Evolutionary conservation across 1,140 invertebrate genomes (phyloP), one percentile per base, ranked within the genome.

Genomic region (Mycetomoellerius zeteki): DNA sequence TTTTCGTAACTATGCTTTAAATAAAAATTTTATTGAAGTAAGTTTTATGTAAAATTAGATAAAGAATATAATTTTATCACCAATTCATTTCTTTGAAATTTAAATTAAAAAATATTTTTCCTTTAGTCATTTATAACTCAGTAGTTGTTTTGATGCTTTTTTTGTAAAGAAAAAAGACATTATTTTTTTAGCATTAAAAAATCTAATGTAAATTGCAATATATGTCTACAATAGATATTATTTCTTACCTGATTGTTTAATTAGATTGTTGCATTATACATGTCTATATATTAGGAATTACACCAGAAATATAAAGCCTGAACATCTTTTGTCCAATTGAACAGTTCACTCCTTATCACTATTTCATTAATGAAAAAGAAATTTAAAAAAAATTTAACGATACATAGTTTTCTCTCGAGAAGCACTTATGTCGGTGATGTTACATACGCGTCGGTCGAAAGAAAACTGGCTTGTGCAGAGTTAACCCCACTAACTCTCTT

Each of bases 401-500:
- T 56, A 82, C 4, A 14, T 21, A 65, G 19, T 6, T 33, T 12
- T 16, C 47, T 33, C 24, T 1, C 43, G 12, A 10, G 8, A 19
- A 89, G n/a, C 30, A 50, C 30, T 80, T 43, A 24, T 30, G 56
- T 10, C 10, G 21, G 47, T 43, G 78, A 54, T 86, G 89, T 75
- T 91, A 33, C 19, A 72, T 56, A 24, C 81, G 65, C 89, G 90
- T 91, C 54, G 92, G 94, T 89, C 92, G 58, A 86, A 86, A 86
- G 73, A 76, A 90, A 93, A 95, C 95, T 95, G 93, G 93, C 92
- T 87, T 88, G 19, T 78, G 82, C 84, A 82, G 60, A 81, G 89
- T 91, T 94, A 94, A 94, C 94, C 93, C 93, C 91, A 92, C 92
- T 90, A 86, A 71, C 86, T n/a, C 86, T n/a, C 54, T 88, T 85